Percentiles rank a stretch among this genome's conserved stretches.
These are phyloP conservation scores for Chelon auratus DNA, from an alignment of 2,797 vertebrate genomes.

Conservation along the genomic window DNA sequence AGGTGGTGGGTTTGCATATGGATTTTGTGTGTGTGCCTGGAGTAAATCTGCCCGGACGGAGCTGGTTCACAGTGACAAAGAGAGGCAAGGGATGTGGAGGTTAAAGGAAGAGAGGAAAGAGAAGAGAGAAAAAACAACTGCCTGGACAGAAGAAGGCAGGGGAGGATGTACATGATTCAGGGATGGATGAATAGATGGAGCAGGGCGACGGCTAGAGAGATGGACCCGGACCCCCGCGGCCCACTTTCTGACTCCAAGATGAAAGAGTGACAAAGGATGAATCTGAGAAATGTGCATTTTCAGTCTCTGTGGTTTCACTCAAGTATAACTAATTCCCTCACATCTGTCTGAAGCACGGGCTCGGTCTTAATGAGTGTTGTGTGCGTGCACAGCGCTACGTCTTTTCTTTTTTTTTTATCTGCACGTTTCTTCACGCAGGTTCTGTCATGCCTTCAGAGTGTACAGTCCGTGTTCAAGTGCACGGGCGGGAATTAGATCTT, in stretches of 20 bases:
- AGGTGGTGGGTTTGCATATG: slow-evolving; percentile 5
- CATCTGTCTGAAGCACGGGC: slow-evolving; percentile 31
- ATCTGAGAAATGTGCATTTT: slow-evolving; percentile 29
- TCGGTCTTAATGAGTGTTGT: slow-evolving; percentile 18
- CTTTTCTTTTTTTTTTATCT: background rate
- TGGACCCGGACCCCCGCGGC: slow-evolving; percentile 29
- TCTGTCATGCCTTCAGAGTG: slow-evolving; percentile 2
- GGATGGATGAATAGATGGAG: slow-evolving; percentile 26
- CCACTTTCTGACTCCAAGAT: slow-evolving; percentile 18
- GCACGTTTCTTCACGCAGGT: background rate
- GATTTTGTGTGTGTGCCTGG: slow-evolving; percentile 6
- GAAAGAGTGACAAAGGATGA: slow-evolving; percentile 20
- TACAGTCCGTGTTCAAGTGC: slow-evolving; percentile 14
- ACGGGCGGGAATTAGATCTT: slow-evolving; percentile 8
- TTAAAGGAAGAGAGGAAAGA: slow-evolving; percentile 25
- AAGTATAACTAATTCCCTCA: slow-evolving; percentile 47
- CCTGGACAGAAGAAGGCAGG: slow-evolving; percentile 31
- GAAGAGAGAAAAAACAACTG: slow-evolving; percentile 38
- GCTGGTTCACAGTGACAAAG: slow-evolving; percentile 20
- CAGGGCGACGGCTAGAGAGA: slow-evolving; percentile 11
- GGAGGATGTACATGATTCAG: slow-evolving; percentile 51
- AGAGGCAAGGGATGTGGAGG: slow-evolving; percentile 17
- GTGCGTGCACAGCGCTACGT: slow-evolving; percentile 1
- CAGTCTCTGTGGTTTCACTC: slow-evolving; percentile 22
- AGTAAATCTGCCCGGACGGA: background rate